Evolutionary conservation across 2,113 vertebrate species (phyloP).

Genomic region (Alaudala cheleensis): DNA sequence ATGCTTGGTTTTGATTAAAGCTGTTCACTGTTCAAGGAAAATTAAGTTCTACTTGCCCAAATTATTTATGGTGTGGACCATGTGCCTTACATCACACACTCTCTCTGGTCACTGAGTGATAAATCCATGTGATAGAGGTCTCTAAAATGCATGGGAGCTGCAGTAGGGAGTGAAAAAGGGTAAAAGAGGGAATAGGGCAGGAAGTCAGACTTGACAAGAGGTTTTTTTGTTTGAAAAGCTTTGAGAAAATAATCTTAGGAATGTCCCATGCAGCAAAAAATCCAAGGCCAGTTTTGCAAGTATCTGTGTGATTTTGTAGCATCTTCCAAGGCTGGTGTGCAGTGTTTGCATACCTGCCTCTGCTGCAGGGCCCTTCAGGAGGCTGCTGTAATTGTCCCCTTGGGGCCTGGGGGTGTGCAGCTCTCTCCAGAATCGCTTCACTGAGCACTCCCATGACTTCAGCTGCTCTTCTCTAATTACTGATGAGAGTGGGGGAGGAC

Average conservation of each 20-base stretch:
- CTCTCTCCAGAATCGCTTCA: not conserved
- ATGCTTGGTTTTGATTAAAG: not conserved
- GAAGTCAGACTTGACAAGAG: not conserved
- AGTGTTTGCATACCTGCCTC: not conserved
- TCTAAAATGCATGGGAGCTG: not conserved
- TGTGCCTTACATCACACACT: not conserved
- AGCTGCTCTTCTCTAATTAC: conserved; percentile 23
- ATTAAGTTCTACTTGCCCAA: not conserved
- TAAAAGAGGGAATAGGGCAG: not conserved
- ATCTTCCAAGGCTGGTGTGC: not conserved
- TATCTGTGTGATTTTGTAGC: not conserved
- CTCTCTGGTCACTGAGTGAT: not conserved
- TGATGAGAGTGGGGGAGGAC: not conserved
- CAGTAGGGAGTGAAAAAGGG: not conserved
- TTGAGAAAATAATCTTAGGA: not conserved
- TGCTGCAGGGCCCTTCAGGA: not conserved
- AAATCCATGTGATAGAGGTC: not conserved
- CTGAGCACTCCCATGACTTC: not conserved
- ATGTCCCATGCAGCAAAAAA: not conserved
- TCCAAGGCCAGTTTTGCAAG: not conserved
- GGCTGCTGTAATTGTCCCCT: not conserved
- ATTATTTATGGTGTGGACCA: not conserved
- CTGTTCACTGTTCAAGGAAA: not conserved
- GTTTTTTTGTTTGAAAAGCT: not conserved
- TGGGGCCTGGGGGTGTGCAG: not conserved